Evolutionary conservation across 2,888 invertebrate species (phyloP).

Genomic region (Agrilus cyanescens): DNA sequence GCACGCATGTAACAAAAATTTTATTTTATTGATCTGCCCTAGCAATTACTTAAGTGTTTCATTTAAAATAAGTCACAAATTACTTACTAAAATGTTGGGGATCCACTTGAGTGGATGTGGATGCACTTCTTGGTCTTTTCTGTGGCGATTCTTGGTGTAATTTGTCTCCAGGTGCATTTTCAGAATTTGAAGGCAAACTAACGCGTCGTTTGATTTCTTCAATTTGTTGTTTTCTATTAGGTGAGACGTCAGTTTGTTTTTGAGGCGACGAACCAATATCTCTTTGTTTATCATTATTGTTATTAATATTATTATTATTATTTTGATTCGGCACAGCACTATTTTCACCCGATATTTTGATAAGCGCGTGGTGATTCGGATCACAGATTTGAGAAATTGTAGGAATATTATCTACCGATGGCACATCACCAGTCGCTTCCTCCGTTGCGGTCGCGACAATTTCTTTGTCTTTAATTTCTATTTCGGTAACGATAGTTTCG

Average conservation of each 20-base stretch:
- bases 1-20: no score
- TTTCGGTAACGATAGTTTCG: no score
- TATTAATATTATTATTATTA: slow-evolving; percentile 8
- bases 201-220: slow-evolving; percentile 38
- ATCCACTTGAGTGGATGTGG: slow-evolving; percentile 74
- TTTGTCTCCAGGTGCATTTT: slow-evolving; percentile 30
- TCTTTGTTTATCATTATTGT: slow-evolving; percentile 10
- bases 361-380: slow-evolving; percentile 41
- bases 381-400: slow-evolving; percentile 65
- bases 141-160: slow-evolving; percentile 45
- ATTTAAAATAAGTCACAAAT: slow-evolving; percentile 1
- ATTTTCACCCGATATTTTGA: slow-evolving; percentile 19
- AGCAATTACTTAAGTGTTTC: no score
- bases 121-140: slow-evolving; percentile 65
- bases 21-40: no score
- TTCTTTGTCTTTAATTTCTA: no score
- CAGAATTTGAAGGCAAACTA: slow-evolving; percentile 43
- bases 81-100: slow-evolving; percentile 70
- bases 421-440: slow-evolving; percentile 26
- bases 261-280: slow-evolving; percentile 3
- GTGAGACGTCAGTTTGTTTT: slow-evolving; percentile 10
- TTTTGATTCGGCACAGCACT: slow-evolving; percentile 10
- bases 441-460: background rate
- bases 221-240: slow-evolving; percentile 11
- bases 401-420: slow-evolving; percentile 46